Evolutionary conservation across 2,797 vertebrate genomes (phyloP).

Genomic region (Salarias fasciatus): DNA sequence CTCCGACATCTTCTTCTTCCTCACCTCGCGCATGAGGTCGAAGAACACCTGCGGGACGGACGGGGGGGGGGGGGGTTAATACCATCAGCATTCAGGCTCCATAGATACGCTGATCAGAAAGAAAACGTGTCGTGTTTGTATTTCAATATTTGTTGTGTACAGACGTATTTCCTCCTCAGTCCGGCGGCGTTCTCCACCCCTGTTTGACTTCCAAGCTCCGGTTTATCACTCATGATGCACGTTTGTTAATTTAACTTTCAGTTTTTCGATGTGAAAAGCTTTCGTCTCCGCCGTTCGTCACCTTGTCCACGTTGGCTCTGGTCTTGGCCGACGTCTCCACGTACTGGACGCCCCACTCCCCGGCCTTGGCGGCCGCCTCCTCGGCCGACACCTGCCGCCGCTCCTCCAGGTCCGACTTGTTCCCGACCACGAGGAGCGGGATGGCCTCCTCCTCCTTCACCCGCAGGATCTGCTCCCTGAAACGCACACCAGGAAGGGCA

Average conservation of each 20-base stretch:
- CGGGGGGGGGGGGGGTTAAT: background rate
- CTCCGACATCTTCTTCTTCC: conserved; percentile 95
- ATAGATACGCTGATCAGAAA: too few species aligned
- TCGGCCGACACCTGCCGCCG: conserved; percentile 90
- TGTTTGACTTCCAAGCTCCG: too few species aligned
- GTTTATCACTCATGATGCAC: too few species aligned
- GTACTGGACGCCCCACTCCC: conserved; percentile 93
- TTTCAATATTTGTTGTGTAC: too few species aligned
- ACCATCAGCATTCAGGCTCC: too few species aligned
- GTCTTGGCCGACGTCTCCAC: conserved; percentile 97
- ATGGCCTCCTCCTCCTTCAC: conserved; percentile 96
- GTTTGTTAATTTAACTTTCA: too few species aligned
- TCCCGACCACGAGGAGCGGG: conserved; percentile 93
- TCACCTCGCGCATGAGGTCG: conserved; percentile 96
- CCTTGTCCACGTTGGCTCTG: conserved; percentile 96
- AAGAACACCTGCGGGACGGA: conserved; percentile 89
- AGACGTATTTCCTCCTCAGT: background rate
- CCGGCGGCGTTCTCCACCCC: too few species aligned
- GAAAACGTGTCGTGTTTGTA: too few species aligned
- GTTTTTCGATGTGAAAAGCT: too few species aligned
- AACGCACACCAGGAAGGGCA: background rate
- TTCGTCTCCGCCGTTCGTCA: too few species aligned
- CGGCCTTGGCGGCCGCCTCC: conserved; percentile 86
- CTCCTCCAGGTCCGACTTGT: conserved; percentile 96
- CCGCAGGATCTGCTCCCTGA: conserved; percentile 94